Conservation (phyloP, 2,113 vertebrate genomes). For the Planiliza haematocheilus region DNA sequence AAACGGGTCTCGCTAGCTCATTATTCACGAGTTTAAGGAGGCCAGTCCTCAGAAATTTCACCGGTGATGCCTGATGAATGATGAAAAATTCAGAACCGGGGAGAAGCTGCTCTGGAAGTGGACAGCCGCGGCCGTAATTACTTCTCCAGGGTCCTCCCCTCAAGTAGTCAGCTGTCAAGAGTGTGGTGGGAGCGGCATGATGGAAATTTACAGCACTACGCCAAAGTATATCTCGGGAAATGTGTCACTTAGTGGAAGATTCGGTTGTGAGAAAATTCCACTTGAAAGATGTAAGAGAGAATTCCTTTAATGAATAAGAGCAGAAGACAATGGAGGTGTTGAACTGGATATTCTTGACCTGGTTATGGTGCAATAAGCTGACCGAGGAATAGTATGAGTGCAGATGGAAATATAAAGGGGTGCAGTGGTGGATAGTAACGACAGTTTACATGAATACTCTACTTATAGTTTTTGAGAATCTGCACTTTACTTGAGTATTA, state of each 20-base stretch:
- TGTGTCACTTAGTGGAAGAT: background rate
- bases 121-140: slow-evolving; percentile 34
- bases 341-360: too few relatives aligned
- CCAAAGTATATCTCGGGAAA: background rate
- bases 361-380: too few relatives aligned
- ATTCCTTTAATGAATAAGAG: rapidly evolving
- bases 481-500: too few relatives aligned
- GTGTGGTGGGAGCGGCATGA: slow-evolving; percentile 10
- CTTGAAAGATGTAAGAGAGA: background rate
- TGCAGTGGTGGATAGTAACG: too few relatives aligned
- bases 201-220: slow-evolving; percentile 18
- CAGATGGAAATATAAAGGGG: too few relatives aligned
- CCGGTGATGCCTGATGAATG: slow-evolving; percentile 39
- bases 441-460: too few relatives aligned
- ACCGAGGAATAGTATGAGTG: too few relatives aligned
- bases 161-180: slow-evolving; percentile 26
- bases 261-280: background rate
- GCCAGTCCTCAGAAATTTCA: slow-evolving; percentile 22
- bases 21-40: slow-evolving; percentile 43
- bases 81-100: slow-evolving; percentile 17
- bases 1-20: slow-evolving; percentile 37
- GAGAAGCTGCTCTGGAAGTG: slow-evolving; percentile 16
- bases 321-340: background rate
- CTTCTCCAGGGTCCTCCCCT: slow-evolving; percentile 38
- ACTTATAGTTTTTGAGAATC: too few relatives aligned